A percentile compares a stretch with the other conserved stretches of the same genome.
Conservation (phyloP, 2,888 invertebrate genomes). For the Heterodera filipjevi region DNA sequence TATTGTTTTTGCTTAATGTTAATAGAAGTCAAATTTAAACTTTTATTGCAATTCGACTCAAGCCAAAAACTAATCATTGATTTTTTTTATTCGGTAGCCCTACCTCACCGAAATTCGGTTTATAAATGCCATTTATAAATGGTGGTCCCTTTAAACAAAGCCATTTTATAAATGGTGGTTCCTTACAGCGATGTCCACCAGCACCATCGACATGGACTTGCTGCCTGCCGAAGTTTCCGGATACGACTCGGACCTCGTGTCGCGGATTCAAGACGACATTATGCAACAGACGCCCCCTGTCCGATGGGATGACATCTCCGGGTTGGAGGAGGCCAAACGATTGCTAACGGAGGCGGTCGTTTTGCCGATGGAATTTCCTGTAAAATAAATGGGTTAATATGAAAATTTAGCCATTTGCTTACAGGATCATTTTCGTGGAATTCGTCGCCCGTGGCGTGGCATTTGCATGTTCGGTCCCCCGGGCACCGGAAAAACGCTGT, state of each 20-base stretch:
- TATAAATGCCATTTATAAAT: no score
- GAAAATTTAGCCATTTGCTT: background rate
- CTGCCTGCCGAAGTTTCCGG: background rate
- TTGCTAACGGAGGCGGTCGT: conserved; percentile 98
- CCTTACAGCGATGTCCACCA: conserved; percentile 19
- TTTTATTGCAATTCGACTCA: no score
- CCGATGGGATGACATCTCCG: conserved; percentile 97
- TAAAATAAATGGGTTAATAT: background rate
- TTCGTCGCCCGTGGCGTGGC: conserved; percentile 80
- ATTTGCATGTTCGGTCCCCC: conserved; percentile 77
- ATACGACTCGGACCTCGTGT: conserved; percentile 32
- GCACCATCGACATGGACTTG: conserved; percentile 6
- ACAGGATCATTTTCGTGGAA: conserved; percentile 67
- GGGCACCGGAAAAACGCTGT: conserved; percentile 69
- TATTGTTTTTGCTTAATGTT: no score
- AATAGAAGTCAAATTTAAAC: no score
- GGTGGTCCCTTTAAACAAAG: background rate
- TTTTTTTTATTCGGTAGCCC: no score
- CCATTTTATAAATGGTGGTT: background rate
- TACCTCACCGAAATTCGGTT: no score
- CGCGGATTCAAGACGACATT: conserved; percentile 34
- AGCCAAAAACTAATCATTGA: no score
- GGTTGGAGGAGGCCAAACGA: conserved; percentile 93
- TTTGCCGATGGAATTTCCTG: conserved; percentile 92
- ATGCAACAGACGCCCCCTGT: conserved; percentile 66